A percentile compares a stretch with the other conserved stretches of the same genome.
These are phyloP conservation scores for Sceloporus undulatus DNA, from an alignment of 2,113 vertebrate genomes.

Conservation along the genomic window DNA sequence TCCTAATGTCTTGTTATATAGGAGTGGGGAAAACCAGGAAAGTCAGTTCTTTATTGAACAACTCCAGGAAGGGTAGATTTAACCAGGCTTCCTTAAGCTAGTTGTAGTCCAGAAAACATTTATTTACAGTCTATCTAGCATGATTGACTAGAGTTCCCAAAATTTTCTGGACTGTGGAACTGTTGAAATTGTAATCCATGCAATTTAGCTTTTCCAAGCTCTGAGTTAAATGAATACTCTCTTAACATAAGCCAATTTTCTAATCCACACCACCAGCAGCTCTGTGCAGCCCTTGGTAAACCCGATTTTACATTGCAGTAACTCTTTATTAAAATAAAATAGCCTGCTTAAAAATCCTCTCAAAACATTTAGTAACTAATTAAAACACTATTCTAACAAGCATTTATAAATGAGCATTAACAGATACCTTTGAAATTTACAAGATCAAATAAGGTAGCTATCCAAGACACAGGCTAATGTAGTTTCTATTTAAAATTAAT, in stretches of 20 bases:
- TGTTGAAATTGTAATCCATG: too few species aligned
- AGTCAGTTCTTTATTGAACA: neutral
- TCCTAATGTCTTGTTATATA: neutral
- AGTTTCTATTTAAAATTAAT: neutral
- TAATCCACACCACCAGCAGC: neutral
- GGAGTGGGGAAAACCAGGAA: too few species aligned
- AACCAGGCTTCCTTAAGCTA: neutral
- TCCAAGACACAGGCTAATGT: neutral
- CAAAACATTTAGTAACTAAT: neutral
- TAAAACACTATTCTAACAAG: neutral
- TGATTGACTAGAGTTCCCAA: too few species aligned
- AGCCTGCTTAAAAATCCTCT: neutral
- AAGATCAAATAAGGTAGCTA: constrained; percentile 1
- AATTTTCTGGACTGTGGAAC: too few species aligned
- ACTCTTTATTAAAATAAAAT: constrained; percentile 2
- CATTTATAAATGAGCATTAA: neutral
- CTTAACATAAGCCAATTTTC: neutral
- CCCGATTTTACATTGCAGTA: neutral
- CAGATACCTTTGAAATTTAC: neutral
- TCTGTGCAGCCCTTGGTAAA: neutral
- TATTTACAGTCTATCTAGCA: too few species aligned
- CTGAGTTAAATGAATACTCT: neutral
- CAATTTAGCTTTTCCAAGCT: too few species aligned
- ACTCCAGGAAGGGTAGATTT: neutral
- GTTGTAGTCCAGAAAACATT: too few species aligned